A percentile compares a stretch with the other conserved stretches of the same genome.
Evolutionary conservation across 92 coral and sea anemone genomes (phyloP).

Genomic region (Umimayanthus chanpuru): DNA sequence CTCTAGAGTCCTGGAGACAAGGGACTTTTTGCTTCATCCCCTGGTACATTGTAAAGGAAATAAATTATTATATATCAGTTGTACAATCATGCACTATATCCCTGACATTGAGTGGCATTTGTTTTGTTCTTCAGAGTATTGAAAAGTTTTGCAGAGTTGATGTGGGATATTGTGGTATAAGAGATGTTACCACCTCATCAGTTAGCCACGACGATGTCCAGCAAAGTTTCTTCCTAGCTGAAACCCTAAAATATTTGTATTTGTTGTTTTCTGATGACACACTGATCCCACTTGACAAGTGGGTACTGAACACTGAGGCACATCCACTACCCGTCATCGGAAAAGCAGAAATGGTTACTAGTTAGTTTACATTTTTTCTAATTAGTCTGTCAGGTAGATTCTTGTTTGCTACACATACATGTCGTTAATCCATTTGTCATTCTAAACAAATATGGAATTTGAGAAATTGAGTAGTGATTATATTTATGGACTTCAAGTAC

Average conservation of each 20-base stretch:
- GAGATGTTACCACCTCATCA: constrained; percentile 75
- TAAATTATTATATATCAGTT: too few relatives aligned
- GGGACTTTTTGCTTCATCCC: too few relatives aligned
- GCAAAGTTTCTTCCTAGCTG: constrained; percentile 97
- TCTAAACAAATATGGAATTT: not conserved
- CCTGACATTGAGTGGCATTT: not conserved
- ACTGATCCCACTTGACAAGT: constrained; percentile 85
- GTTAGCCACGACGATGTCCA: constrained; percentile 93
- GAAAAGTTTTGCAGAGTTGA: constrained; percentile 85
- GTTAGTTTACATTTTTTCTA: not conserved
- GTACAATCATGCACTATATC: constrained; percentile 9
- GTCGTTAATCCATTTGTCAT: not conserved
- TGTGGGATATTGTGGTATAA: constrained; percentile 87
- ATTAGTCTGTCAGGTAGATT: not conserved
- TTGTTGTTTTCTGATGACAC: constrained; percentile 93
- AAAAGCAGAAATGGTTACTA: constrained; percentile 49
- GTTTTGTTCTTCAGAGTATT: constrained; percentile 60
- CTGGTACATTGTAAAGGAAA: too few relatives aligned
- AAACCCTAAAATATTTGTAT: constrained; percentile 92
- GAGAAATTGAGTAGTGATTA: not conserved
- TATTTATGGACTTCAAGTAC: too few relatives aligned
- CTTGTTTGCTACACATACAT: not conserved
- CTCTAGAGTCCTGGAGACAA: too few relatives aligned
- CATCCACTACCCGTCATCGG: constrained; percentile 94
- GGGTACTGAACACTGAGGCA: constrained; percentile 98